Conservation (phyloP, 2,797 vertebrate genomes). For the Lutjanus campechanus region DNA sequence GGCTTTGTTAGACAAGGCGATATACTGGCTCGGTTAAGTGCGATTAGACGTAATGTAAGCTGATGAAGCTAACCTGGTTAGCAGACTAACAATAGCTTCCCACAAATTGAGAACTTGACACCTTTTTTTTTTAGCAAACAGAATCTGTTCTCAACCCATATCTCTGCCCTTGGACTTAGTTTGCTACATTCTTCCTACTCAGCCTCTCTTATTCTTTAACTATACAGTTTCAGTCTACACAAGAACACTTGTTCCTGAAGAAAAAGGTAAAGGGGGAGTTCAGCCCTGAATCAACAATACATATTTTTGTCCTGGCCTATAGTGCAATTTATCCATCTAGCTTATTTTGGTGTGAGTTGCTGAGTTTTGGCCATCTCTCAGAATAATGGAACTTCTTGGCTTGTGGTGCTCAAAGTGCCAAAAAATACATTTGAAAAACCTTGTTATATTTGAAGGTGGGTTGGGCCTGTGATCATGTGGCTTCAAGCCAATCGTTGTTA, state of each 20-base stretch:
- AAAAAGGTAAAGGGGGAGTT: neutral
- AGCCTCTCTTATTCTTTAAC: neutral
- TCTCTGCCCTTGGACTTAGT: constrained; percentile 10
- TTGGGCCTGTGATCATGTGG: no score
- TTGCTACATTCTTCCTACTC: neutral
- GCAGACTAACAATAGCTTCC: neutral
- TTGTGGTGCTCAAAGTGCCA: no score
- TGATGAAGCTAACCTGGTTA: neutral
- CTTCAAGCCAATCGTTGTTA: no score
- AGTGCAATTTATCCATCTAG: no score
- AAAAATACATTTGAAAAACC: no score
- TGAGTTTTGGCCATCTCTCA: no score
- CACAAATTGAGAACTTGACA: neutral
- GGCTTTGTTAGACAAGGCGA: constrained; percentile 13
- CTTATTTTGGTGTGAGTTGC: no score
- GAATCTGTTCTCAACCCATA: neutral
- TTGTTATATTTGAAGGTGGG: no score
- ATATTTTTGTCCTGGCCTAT: no score
- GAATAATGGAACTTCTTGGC: no score
- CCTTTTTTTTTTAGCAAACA: neutral
- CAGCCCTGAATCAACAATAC: no score
- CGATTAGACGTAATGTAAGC: constrained; percentile 4
- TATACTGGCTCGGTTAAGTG: neutral
- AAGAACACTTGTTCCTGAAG: neutral
- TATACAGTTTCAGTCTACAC: neutral